Base-by-base conservation (phyloP, 2,888 invertebrate species). In the Archips xylosteana region DNA sequence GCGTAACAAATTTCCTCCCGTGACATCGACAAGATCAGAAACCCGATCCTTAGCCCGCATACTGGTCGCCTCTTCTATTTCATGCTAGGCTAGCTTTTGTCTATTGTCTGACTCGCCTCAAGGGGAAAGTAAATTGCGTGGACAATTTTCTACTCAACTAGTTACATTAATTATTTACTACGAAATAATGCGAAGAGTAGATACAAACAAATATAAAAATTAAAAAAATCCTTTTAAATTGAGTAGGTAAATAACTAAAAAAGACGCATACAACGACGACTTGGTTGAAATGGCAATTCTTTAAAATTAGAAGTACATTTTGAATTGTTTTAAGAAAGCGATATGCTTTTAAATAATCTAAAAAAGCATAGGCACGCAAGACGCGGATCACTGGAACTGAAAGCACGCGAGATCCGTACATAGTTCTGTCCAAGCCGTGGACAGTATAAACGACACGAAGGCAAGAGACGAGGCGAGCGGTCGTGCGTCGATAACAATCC, bases 1-100 rank as follows among this genome's bases (percentile, higher is more conserved):
- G 80, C 78, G 83, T 80, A 83, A 87, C 88, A 87, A 88, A 89
- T 89, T 82, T 82, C 75, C 79, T 66, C 74, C 23, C 78, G 76
- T 79, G 86, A 86, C 87, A 82, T 83, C 78, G 79, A 88, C 88
- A 87, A 82, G 85, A 83, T 15, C 54, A 82, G 87, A 82, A 87
- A 87, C 85, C 81, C 77, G 84, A 87, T 86, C 86, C 82, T 49
- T n/a, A 39, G 60, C n/a, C 39, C 60, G 39, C 39, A 8, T 39
- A 39, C 39, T 39, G 12, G 60, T 61, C 2, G 39, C 2, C n/a
- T 61, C 60, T 39, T n/a, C 39, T 61, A 61, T 15, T 61, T 39
- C 39, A 12, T 61, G 10, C 32, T 12, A 10, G 5, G 23, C 5
- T 23, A 34, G 32, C 57, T 32, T 34, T 32, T 1, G 62, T 42